Base-by-base conservation (phyloP, 2,888 invertebrate genomes). In the Phengaris arion region DNA sequence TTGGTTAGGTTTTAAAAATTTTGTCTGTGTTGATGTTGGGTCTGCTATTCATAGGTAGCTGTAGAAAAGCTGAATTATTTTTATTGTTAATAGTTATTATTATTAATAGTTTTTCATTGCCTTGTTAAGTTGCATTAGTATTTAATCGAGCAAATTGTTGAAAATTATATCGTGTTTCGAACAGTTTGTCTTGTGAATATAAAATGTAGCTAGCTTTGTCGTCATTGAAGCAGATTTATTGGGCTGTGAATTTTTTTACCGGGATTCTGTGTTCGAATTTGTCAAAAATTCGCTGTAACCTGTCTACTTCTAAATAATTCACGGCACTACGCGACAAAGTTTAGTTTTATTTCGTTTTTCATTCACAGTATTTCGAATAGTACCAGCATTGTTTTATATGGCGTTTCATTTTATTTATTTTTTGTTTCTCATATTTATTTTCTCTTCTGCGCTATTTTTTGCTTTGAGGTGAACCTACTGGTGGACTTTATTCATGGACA, bases 181-280 rank as follows among this genome's bases (percentile, higher is more conserved):
- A 10, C 52, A 45, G 35, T 64, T 64, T 64, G 64, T 45, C 64
- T 64, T 45, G 35, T 45, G 35, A 64, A 64, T 45, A 64, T 64
- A 64, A 64, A 64, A 64, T 64, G 64, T 64, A 64, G 10, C 35
- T 35, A 22, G 35, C 35, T 35, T 35, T 64, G 59, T 64, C 64
- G 35, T 12, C 6, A 35, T 45, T 64, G 64, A 45, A 64, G 69
- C 48, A 15, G 69, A 48, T 48, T 69, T 69, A 69, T 69, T 69
- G 69, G 15, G 48, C 69, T 69, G 69, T 69, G 69, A 48, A 69
- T 69, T 69, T 69, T 46, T 69, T 64, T 35, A 10, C 6, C 64
- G 12, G 9, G 13, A 35, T 55, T 45, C 64, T 12, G 64, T 64
- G 64, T 64, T 64, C 35, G 64, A 64, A 64, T 64, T 64, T 64